Evolutionary conservation across 2,888 invertebrate species (phyloP), one percentile per base, ranked within the genome.

Genomic region (Lobophora halterata): DNA sequence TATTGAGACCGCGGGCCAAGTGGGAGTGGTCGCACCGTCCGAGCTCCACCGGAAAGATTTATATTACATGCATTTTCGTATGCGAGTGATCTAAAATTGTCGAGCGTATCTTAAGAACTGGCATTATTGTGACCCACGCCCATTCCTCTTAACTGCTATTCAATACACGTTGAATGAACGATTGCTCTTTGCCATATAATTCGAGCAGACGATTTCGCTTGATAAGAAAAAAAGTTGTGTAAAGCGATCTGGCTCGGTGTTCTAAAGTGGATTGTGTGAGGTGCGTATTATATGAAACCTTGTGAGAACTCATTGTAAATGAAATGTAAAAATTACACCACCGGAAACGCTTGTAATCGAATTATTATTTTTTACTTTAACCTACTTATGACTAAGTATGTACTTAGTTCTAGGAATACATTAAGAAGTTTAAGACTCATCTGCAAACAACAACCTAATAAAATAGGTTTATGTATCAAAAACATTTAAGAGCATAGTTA

Each of bases 1-100:
- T 76, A 78, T 80, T 73, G 74, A 78, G 77, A 71, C 75, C 71
- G 69, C 73, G 69, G 77, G 71, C 67, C 65, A 72, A 82, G 86
- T 87, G 83, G 87, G 87, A 79, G 87, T 80, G 87, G 81, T 71
- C 65, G 61, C 61, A 75, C 78, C 79, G 83, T 85, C 82, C 82
- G 76, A 74, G 75, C 75, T 67, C 77, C 85, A 81, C 85, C 86
- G 86, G 87, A 87, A 87, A 87, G 87, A 87, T 86, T 87, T 86
- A 87, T 86, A 86, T 83, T 86, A 87, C 87, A 79, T 81, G 80
- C 83, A 79, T 77, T 82, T 85, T 82, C 77, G 79, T 79, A 76
- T 79, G 77, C 78, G 69, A 78, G 76, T 82, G 83, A 87, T 87
- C 87, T 83, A 81, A 79, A 83, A 81, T 80, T 79, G 82, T 87